Base-by-base conservation (phyloP, 2,888 invertebrate species). In the Chrysina gloriosa region DNA sequence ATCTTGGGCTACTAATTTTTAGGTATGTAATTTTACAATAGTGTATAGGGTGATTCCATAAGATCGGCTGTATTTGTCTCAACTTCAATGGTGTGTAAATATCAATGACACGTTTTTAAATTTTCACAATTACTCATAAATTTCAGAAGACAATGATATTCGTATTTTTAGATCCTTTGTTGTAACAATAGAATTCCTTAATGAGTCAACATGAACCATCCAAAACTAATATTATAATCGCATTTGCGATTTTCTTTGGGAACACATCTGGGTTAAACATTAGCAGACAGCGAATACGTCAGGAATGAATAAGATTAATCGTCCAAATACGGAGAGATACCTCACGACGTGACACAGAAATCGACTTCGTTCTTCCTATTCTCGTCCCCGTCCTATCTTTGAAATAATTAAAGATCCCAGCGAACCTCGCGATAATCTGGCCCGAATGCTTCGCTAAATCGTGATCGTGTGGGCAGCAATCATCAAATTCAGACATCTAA, bases 401-500 rank as follows among this genome's bases (percentile, higher is more conserved):
- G 7, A 52, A 29, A 52, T 52, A 52, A 52, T 52, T 50, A 50
- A 50, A 2, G 29, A 52, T 29, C 7, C 11, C 1, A 14, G 4
- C 50, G 7, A 6, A 16, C 2, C 16, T 29, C 14, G 50, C 50
- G 27, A 52, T 52, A 29, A 9, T 6, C 19, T 16, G 31, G 11
- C 11, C 25, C 14, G 1, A n/a, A 1, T 39, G 39, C 11, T 39
- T 47, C 23, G 7, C n/a, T 39, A 47, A 48, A 25, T 63, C 63
- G 63, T 63, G 63, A 48, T 25, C 25, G 21, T 34, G 48, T 63
- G 47, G 48, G 63, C 21, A 47, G 31, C 23, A 48, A 19, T 42
- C 42, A 45, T 63, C 61, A 29, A 45, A 63, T 45, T 27, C 23
- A 63, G 45, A 34, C 63, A 63, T 48, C 63, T 34, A 34, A 50